Base-by-base conservation (phyloP, 92 coral and sea anemone genomes). In the Phymanthus crucifer region DNA sequence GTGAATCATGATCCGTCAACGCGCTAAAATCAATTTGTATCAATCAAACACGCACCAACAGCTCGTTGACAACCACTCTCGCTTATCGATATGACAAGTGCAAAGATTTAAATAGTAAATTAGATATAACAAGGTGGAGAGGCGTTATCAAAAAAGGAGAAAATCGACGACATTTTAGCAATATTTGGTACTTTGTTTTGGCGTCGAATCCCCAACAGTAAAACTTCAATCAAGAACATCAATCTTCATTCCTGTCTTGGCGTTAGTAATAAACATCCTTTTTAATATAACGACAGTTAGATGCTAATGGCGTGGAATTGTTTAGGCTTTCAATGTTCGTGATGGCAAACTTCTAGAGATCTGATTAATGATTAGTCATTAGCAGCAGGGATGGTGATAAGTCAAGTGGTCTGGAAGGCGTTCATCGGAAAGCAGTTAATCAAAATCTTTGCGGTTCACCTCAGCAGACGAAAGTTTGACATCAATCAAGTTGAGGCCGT, bases 381-480 rank as follows among this genome's bases (percentile, higher is more conserved):
- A 61, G 34, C 68, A 61, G 68, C 35, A 27, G 35, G 68, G 4
- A 24, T 24, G 16, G 13, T 6, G 68, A 11, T 61, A 24, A 61
- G 36, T 61, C 68, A 61, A 61, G 68, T 61, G 68, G 68, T n/a
- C 18, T 1, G 29, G 68, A 61, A 61, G 34, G 68, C 68, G 68
- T 61, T 61, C 68, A 7, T 29, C 32, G 68, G 10, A n/a, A 4
- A 33, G 35, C 68, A 61, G 68, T 61, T 61, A 61, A 61, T 61
- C 5, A 61, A 29, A 61, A 5, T 5, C 36, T 14, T 19, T 61
- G 35, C 29, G 68, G 68, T 61, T 61, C 29, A 61, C 68, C 68
- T 27, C 68, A 61, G 34, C 34, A 61, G 35, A 61, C 68, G 68
- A 61, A 61, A 61, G 34, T 61, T 61, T 61, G 68, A 61, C 68